These are phyloP conservation scores for Sarcophaga rosellei DNA, from an alignment of 2,888 invertebrate genomes.

Conservation along the genomic window DNA sequence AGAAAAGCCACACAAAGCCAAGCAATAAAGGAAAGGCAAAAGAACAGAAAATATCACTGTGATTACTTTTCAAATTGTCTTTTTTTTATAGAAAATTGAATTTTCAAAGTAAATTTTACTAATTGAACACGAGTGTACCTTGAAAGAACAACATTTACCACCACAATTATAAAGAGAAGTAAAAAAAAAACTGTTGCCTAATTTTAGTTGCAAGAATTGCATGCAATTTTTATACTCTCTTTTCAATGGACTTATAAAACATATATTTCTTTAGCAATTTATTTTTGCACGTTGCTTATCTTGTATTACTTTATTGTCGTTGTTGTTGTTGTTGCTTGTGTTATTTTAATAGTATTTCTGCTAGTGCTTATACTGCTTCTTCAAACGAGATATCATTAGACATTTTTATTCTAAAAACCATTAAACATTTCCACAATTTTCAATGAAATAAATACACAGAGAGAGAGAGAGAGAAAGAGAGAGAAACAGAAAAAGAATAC, in stretches of 20 bases:
- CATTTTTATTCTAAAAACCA: conserved; percentile 31
- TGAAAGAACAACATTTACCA: too few species aligned
- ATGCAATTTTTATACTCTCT: neutral
- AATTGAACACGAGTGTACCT: too few species aligned
- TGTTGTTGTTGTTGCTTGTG: neutral
- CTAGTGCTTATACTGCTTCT: neutral
- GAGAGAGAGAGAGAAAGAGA: neutral
- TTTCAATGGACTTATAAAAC: neutral
- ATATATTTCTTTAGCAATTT: neutral
- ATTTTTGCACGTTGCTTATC: neutral
- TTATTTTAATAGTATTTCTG: neutral
- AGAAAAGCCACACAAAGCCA: too few species aligned
- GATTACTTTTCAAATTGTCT: too few species aligned
- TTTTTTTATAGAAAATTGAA: too few species aligned
- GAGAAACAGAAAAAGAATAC: neutral
- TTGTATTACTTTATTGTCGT: neutral
- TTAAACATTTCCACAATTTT: conserved; percentile 16
- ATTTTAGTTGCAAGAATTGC: neutral
- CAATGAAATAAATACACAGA: neutral
- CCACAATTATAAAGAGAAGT: too few species aligned
- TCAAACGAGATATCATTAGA: conserved; percentile 32
- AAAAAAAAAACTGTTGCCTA: neutral
- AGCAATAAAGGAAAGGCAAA: too few species aligned
- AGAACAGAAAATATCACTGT: too few species aligned
- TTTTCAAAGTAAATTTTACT: too few species aligned